Base-by-base conservation (phyloP, 2,113 vertebrate species). In the Mustelus asterias region DNA sequence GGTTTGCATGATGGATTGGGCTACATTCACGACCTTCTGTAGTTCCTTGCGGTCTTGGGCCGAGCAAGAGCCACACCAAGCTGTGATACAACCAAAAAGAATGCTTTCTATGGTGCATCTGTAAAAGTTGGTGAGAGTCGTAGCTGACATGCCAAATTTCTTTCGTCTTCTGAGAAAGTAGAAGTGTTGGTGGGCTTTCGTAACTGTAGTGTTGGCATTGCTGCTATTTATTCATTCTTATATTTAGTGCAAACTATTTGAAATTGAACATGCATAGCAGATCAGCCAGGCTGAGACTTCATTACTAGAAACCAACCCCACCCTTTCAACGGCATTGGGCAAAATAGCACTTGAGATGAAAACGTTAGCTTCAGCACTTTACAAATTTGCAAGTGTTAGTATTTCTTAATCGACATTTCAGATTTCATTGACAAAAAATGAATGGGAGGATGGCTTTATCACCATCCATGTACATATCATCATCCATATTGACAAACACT, bases 161-260 rank as follows among this genome's bases (percentile, higher is more conserved):
- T 54, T 54, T 54, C 2, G 48, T 54, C 48, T 54, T 54, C 48
- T 5, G 48, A 54, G 48, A 5, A 54, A 54, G 48, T 54, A 54
- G 48, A 54, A 54, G 48, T 54, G 48, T 54, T 54, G 48, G 48
- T 54, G 48, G 48, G 48, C 48, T 54, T 54, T 54, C 48, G 2
- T 54, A 54, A 54, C 3, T 54, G 5, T 54, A 54, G 4, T 54
- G 48, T 54, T 54, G 48, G 48, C 48, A 54, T 58, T 29, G 9
- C 29, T 78, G 11, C 97, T 96, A 96, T 97, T 98, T 97, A 97
- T 98, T 98, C 97, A 98, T 97, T 97, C 97, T 97, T 97, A 97
- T 97, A 97, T 97, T 98, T 98, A 97, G 96, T 97, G 98, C 98
- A 98, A 97, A 97, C 96, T 24, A 33, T 96, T 97, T 97, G 98